Evolutionary conservation across 1,140 invertebrate genomes (phyloP).

Genomic region (Drosophila chauvacae): DNA sequence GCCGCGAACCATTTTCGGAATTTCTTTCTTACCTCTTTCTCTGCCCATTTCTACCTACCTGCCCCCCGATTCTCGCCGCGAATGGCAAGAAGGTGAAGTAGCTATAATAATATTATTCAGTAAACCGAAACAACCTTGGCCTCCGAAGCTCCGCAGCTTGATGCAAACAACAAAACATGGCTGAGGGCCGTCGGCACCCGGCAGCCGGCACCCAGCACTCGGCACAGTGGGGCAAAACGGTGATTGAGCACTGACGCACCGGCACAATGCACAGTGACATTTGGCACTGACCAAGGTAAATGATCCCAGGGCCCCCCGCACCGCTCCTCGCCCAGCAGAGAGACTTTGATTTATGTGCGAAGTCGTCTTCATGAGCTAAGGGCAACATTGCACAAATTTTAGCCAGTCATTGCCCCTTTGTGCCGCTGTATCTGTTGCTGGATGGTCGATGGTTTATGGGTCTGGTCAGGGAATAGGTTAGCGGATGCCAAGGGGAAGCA

Average conservation of each 20-base stretch:
- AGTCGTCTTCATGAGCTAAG: conserved; percentile 58
- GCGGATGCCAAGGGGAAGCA: conserved; percentile 6
- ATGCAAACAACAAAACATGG: conserved; percentile 59
- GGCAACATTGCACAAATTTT: conserved; percentile 50
- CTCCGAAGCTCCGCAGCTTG: conserved; percentile 37
- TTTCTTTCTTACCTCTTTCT: conserved; percentile 50
- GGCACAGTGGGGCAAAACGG: conserved; percentile 64
- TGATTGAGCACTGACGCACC: conserved; percentile 32
- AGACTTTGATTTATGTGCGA: conserved; percentile 73
- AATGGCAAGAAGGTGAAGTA: conserved; percentile 31
- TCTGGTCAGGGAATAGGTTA: conserved; percentile 41
- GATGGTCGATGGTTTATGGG: conserved; percentile 40
- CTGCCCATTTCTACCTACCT: conserved; percentile 55
- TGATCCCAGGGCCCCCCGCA: conserved; percentile 19
- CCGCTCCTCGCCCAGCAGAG: neutral
- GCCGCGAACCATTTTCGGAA: conserved; percentile 59
- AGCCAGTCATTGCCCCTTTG: conserved; percentile 76
- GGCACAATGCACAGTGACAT: conserved; percentile 37
- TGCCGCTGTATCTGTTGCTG: conserved; percentile 35
- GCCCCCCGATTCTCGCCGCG: conserved; percentile 28
- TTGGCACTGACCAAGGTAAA: conserved; percentile 53
- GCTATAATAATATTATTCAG: conserved; percentile 52
- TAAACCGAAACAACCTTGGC: conserved; percentile 71
- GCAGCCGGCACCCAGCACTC: conserved; percentile 10
- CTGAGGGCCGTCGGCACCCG: conserved; percentile 19